Evolutionary conservation across 2,797 vertebrate species (phyloP).

Genomic region (Coccyzus lansbergi): DNA sequence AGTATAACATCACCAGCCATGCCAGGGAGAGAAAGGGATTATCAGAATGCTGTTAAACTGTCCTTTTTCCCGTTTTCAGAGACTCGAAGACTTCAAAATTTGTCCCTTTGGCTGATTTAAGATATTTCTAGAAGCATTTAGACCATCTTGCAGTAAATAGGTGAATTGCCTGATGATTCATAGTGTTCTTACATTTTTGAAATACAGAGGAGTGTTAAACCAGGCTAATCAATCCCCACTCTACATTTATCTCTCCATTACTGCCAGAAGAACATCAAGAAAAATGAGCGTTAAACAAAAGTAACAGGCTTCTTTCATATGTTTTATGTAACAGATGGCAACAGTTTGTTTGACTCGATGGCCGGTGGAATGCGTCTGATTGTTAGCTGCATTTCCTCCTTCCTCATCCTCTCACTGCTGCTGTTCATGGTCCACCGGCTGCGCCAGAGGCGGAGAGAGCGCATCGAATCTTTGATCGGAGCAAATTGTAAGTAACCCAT

Average conservation of each 20-base stretch:
- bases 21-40: neutral
- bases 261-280: neutral
- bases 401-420: constrained; percentile 96
- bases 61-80: neutral
- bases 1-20: neutral
- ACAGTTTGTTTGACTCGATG: constrained; percentile 96
- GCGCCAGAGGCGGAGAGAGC: constrained; percentile 91
- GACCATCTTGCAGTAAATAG: neutral
- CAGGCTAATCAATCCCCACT: neutral
- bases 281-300: neutral
- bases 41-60: neutral
- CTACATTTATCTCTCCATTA: neutral
- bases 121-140: neutral
- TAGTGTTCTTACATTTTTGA: neutral
- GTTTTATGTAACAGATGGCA: constrained; percentile 84
- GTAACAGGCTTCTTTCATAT: neutral
- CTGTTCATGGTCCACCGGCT: constrained; percentile 99
- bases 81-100: neutral
- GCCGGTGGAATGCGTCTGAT: constrained; percentile 97
- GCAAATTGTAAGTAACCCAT: constrained; percentile 87
- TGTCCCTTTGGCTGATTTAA: neutral
- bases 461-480: constrained; percentile 95
- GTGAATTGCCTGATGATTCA: constrained; percentile 12
- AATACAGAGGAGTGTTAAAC: neutral
- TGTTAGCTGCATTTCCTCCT: constrained; percentile 98